Evolutionary conservation across 2,888 invertebrate species (phyloP).

Genomic region (Thymelicus acteon): DNA sequence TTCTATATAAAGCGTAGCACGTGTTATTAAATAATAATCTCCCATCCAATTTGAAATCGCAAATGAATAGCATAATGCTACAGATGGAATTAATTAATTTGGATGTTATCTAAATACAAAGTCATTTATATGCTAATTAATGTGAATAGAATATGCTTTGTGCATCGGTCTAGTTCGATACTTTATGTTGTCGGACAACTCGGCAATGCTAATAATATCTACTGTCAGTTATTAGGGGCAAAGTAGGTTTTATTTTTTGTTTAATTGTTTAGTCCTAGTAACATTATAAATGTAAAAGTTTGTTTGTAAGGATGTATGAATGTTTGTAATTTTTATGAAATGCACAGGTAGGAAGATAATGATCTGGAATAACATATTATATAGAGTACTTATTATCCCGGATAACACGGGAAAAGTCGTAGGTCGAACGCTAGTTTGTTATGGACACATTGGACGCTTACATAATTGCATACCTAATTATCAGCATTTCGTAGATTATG

Average conservation of each 20-base stretch:
- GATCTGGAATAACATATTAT: too few relatives aligned
- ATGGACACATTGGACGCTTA: too few relatives aligned
- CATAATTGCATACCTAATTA: too few relatives aligned
- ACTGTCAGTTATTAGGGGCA: not conserved
- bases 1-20: not conserved
- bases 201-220: conserved; percentile 1
- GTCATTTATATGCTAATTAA: conserved; percentile 30
- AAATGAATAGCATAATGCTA: conserved; percentile 10
- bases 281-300: too few relatives aligned
- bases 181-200: conserved; percentile 3
- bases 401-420: too few relatives aligned
- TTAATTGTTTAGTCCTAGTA: not conserved
- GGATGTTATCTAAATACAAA: conserved; percentile 27
- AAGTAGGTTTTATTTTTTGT: not conserved
- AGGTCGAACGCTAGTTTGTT: too few relatives aligned
- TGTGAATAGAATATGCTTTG: conserved; percentile 18
- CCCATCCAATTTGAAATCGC: conserved; percentile 12
- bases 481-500: too few relatives aligned
- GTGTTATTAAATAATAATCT: conserved; percentile 11
- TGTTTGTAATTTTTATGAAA: too few relatives aligned
- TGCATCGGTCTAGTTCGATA: not conserved
- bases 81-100: conserved; percentile 29
- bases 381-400: too few relatives aligned
- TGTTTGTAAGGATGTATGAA: too few relatives aligned
- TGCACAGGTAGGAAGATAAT: too few relatives aligned